phyloP scores from a whole-genome alignment of 2,113 vertebrate species.

The Glaucidium brasilianum region DNA sequence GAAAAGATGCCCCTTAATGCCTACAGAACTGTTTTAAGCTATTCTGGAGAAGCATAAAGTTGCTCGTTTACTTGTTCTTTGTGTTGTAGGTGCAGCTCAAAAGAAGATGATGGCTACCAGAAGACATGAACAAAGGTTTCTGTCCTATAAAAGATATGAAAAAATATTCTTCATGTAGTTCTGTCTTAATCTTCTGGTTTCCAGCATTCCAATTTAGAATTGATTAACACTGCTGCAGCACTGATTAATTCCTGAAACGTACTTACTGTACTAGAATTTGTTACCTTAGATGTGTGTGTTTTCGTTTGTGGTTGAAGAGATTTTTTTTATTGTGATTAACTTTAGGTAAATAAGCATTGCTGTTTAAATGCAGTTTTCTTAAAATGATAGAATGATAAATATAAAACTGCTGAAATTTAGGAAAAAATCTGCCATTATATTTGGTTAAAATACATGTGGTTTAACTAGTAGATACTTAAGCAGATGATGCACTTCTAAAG shows the following conservation, averaged over 20 bases:
- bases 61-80: constrained; percentile 91
- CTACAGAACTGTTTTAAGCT: constrained; percentile 72
- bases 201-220: constrained; percentile 66
- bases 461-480: neutral
- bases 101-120: constrained; percentile 84
- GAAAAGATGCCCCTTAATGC: constrained; percentile 74
- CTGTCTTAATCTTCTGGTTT: constrained; percentile 71
- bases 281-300: neutral
- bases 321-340: neutral
- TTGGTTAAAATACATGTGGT: neutral
- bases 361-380: neutral
- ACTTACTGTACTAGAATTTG: constrained; percentile 8
- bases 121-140: constrained; percentile 89
- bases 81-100: constrained; percentile 89
- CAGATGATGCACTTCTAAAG: neutral
- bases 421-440: neutral
- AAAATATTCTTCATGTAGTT: constrained; percentile 63
- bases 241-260: constrained; percentile 32
- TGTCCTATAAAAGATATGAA: constrained; percentile 80
- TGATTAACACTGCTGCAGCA: constrained; percentile 33
- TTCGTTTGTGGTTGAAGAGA: neutral
- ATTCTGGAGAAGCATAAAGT: constrained; percentile 78
- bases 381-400: neutral
- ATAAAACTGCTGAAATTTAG: neutral
- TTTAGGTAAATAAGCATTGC: neutral